Evolutionary conservation across 2,113 vertebrate species (phyloP).

Genomic region (Struthio camelus): DNA sequence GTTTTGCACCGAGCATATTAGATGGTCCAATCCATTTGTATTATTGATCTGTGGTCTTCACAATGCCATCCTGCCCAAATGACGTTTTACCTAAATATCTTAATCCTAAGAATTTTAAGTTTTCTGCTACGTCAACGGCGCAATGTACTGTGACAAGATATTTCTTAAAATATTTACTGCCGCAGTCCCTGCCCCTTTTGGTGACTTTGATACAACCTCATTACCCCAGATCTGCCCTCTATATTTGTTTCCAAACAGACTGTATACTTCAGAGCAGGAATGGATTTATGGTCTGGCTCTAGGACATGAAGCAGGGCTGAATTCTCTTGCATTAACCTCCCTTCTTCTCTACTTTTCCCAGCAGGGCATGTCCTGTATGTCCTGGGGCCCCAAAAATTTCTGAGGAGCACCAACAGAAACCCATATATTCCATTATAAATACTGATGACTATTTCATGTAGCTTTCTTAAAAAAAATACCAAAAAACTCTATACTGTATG

Average conservation of each 20-base stretch:
- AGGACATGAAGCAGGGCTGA: neutral
- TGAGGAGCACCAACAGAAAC: neutral
- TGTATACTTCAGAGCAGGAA: neutral
- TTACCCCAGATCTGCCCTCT: neutral
- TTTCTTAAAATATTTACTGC: neutral
- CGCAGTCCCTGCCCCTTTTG: neutral
- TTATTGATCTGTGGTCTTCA: neutral
- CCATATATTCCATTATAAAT: neutral
- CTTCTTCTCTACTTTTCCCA: neutral
- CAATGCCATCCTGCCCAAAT: neutral
- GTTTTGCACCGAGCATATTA: neutral
- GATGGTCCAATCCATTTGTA: neutral
- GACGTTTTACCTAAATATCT: neutral
- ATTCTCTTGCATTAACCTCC: neutral
- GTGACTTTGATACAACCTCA: neutral
- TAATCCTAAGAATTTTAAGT: neutral
- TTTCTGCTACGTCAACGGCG: neutral
- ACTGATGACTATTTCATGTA: neutral
- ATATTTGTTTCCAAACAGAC: neutral
- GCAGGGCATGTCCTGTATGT: neutral
- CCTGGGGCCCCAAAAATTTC: neutral
- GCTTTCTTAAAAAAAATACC: neutral
- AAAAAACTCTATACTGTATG: neutral
- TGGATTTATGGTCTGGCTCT: neutral
- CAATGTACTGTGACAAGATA: neutral